phyloP scores from a whole-genome alignment of 2,888 invertebrate species.

The Polydrusus cervinus region DNA sequence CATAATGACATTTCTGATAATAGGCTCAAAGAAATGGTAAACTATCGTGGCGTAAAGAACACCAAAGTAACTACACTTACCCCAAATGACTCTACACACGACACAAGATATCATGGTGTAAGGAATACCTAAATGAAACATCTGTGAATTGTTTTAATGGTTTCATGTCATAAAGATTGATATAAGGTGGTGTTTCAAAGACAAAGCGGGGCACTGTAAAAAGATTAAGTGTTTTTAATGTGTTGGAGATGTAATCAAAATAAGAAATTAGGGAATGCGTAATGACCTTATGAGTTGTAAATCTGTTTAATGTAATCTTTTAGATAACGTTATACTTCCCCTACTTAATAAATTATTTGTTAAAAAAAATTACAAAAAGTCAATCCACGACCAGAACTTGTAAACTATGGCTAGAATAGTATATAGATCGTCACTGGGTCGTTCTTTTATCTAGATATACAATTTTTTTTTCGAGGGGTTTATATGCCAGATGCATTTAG shows the following conservation, averaged over 20 bases:
- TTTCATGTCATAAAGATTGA: conserved; percentile 50
- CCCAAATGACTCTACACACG: background rate
- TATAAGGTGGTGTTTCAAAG: conserved; percentile 51
- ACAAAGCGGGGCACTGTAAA: conserved; percentile 43
- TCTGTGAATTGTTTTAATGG: conserved; percentile 50
- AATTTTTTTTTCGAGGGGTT: too few species aligned
- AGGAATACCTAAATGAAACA: conserved; percentile 44
- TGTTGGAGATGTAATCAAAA: conserved; percentile 48
- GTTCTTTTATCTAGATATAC: too few species aligned
- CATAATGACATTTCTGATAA: too few species aligned
- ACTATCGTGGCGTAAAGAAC: too few species aligned
- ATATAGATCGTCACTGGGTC: too few species aligned
- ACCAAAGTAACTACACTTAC: too few species aligned
- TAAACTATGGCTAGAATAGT: too few species aligned
- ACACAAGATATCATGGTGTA: conserved; percentile 27
- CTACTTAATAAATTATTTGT: too few species aligned
- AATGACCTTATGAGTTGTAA: conserved; percentile 30
- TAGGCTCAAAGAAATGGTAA: too few species aligned
- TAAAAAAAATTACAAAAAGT: too few species aligned
- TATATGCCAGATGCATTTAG: too few species aligned
- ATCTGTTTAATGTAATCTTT: conserved; percentile 39
- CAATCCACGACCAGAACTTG: too few species aligned
- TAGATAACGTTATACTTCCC: background rate
- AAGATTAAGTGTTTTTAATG: conserved; percentile 40
- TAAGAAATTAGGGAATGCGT: conserved; percentile 31